These are phyloP conservation scores for Colletes latitarsis DNA, from an alignment of 1,140 invertebrate genomes.

Conservation along the genomic window DNA sequence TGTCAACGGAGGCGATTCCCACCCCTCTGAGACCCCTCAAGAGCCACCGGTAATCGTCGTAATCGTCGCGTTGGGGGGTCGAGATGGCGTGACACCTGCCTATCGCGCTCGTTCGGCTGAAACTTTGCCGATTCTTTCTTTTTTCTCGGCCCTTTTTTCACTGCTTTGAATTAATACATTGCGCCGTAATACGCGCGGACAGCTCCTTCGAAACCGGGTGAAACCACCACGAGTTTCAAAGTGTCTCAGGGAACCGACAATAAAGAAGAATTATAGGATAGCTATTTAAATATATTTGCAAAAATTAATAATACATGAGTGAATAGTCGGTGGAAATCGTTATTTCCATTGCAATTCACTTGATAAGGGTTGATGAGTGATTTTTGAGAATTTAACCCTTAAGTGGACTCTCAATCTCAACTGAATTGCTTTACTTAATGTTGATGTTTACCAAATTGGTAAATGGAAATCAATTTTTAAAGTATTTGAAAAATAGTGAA, in stretches of 20 bases:
- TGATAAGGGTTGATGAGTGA: background rate
- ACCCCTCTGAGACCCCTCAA: slow-evolving; percentile 37
- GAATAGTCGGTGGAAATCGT: background rate
- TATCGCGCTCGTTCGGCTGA: slow-evolving; percentile 48
- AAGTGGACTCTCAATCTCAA: too few relatives aligned
- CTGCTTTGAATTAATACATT: too few relatives aligned
- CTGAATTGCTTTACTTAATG: too few relatives aligned
- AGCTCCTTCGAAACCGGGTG: background rate
- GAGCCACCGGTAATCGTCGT: slow-evolving; percentile 59
- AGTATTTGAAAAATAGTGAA: too few relatives aligned
- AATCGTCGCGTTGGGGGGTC: slow-evolving; percentile 59
- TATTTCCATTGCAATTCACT: background rate
- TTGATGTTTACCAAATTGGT: too few relatives aligned
- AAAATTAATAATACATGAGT: background rate
- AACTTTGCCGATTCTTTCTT: slow-evolving; percentile 29
- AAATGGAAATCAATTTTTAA: too few relatives aligned
- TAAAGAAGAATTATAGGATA: too few relatives aligned
- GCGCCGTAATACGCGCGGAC: background rate
- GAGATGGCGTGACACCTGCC: slow-evolving; percentile 67
- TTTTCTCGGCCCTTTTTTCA: background rate
- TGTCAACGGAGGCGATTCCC: slow-evolving; percentile 72
- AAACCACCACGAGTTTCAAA: background rate
- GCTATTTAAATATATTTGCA: too few relatives aligned
- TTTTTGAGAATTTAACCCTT: background rate
- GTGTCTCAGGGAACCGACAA: too few relatives aligned